Evolutionary conservation across 2,888 invertebrate species (phyloP).

Genomic region (Polyommatus iphigenia): DNA sequence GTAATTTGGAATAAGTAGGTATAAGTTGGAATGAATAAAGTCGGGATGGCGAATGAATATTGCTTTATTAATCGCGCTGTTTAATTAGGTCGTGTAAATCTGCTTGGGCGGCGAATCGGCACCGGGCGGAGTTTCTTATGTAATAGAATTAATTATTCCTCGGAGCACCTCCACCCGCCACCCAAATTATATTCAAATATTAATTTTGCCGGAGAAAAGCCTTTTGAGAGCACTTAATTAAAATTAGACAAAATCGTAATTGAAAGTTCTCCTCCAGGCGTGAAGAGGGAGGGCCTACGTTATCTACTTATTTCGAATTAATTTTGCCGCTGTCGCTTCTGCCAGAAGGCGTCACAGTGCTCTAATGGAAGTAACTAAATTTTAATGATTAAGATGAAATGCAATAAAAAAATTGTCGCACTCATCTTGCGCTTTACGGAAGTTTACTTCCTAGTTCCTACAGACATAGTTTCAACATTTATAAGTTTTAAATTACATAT

Average conservation of each 20-base stretch:
- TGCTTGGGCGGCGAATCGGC: conserved; percentile 46
- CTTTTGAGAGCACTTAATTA: conserved; percentile 80
- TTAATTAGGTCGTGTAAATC: conserved; percentile 32
- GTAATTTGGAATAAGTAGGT: background rate
- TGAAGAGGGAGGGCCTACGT: conserved; percentile 72
- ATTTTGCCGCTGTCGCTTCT: conserved; percentile 57
- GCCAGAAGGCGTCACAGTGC: conserved; percentile 46
- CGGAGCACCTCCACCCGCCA: conserved; percentile 76
- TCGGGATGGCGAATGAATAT: background rate
- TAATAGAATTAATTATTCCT: conserved; percentile 79
- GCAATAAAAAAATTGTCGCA: background rate
- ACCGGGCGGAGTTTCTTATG: conserved; percentile 64
- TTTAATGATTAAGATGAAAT: conserved; percentile 41
- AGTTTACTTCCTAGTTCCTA: background rate
- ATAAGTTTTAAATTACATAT: background rate
- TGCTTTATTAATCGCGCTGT: conserved; percentile 19
- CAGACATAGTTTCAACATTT: background rate
- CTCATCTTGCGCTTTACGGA: background rate
- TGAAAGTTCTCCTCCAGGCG: conserved; percentile 80
- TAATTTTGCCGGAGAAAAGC: conserved; percentile 79
- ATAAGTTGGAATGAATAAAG: background rate
- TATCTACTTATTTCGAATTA: conserved; percentile 78
- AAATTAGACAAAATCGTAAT: conserved; percentile 81
- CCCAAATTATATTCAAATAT: conserved; percentile 81
- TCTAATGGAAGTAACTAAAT: conserved; percentile 65